Evolutionary conservation across 2,113 vertebrate genomes (phyloP), one percentile per base, ranked within the genome.

Genomic region (Clarias batrachus): DNA sequence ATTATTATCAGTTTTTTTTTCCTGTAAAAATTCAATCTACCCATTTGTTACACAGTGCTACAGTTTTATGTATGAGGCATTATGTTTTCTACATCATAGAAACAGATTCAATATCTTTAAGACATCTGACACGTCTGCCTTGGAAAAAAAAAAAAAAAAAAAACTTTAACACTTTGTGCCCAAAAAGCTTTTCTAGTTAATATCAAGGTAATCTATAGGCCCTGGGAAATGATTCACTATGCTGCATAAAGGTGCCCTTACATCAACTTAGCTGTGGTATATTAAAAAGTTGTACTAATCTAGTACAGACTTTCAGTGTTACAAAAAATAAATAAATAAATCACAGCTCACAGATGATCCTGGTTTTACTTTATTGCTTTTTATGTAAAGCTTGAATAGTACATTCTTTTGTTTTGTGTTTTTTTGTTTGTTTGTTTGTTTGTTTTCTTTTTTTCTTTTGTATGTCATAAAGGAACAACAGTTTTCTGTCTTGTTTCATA

Each of bases 81-180:
- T 93, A 91, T 91, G 92, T 92, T 92, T 92, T 92, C 93, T 94
- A 94, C 90, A 82, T 92, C 92, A 90, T 92, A 92, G 92, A 92
- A 91, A 94, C 93, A 94, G 92, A 94, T 92, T 93, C 90, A 91
- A 93, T 94, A 94, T 89, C 92, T 93, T 94, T 94, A 93, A 94
- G 92, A 94, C 92, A 93, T 91, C 88, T 90, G 92, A 93, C 91
- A 93, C 90, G 91, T 92, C 89, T 90, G 87, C 89, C 91, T 88
- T 90, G 92, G 90, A 89, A 92, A 91, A 90, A 92, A 88, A 92
- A 91, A 89, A 91, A 89, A 92, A 91, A 48, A 48, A 48, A 48
- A 48, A 48, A 48, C 48, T 92, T 87, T 82, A 87, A 84, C 70
- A 71, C 70, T 48, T 83, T 87, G 86, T 90, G 90, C 87, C 88